Evolutionary conservation across 2,888 invertebrate genomes (phyloP).

Genomic region (Dyspetes luteomarginatus): DNA sequence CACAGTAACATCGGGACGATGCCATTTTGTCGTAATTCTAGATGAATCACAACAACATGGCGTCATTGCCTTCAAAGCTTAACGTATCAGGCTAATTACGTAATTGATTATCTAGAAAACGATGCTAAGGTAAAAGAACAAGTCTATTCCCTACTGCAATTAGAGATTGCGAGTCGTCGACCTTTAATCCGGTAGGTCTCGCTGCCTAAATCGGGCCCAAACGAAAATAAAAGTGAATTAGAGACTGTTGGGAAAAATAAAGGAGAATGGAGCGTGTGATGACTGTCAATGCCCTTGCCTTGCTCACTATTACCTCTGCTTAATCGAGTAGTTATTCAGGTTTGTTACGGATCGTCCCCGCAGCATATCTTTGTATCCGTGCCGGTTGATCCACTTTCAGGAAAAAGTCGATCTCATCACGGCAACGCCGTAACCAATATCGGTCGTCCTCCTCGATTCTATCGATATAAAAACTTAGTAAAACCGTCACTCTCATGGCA

Average conservation of each 20-base stretch:
- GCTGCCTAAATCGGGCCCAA: conserved; percentile 73
- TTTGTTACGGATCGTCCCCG: conserved; percentile 55
- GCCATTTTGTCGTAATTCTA: not conserved
- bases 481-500: conserved; percentile 15
- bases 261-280: conserved; percentile 63
- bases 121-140: not conserved
- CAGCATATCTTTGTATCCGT: conserved; percentile 30
- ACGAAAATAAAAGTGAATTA: conserved; percentile 70
- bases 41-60: not conserved
- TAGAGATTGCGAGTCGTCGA: conserved; percentile 43
- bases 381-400: conserved; percentile 52
- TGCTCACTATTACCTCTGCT: conserved; percentile 25
- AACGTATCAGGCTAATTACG: not conserved
- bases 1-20: not conserved
- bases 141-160: not conserved
- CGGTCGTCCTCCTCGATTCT: conserved; percentile 1
- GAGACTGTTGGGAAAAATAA: conserved; percentile 15
- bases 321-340: conserved; percentile 55
- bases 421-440: conserved; percentile 15
- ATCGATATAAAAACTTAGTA: conserved; percentile 26
- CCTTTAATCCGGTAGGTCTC: conserved; percentile 62
- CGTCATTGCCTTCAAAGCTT: not conserved
- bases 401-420: conserved; percentile 40
- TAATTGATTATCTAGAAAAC: not conserved
- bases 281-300: conserved; percentile 52